phyloP scores from a whole-genome alignment of 2,797 vertebrate species.

The Helicolenus hilgendorfi region DNA sequence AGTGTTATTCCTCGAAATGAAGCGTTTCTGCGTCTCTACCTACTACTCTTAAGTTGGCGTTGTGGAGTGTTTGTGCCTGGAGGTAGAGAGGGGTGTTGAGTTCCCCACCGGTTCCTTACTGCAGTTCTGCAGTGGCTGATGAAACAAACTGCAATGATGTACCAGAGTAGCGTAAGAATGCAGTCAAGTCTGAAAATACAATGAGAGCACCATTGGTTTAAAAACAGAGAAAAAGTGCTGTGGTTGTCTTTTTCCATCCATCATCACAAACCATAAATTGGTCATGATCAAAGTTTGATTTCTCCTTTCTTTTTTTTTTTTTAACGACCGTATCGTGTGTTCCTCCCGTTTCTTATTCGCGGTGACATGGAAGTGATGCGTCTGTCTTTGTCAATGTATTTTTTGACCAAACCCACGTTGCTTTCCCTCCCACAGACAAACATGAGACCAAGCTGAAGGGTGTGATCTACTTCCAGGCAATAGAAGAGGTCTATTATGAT shows the following conservation, averaged over 20 bases:
- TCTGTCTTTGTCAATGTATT: neutral
- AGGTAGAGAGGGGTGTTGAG: slow-evolving; percentile 78
- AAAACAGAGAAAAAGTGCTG: slow-evolving; percentile 79
- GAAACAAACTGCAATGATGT: slow-evolving; percentile 85
- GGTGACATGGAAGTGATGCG: slow-evolving; percentile 10
- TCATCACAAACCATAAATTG: slow-evolving; percentile 67
- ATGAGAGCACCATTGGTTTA: slow-evolving; percentile 71
- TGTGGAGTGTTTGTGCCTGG: slow-evolving; percentile 85
- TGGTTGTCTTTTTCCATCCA: slow-evolving; percentile 82
- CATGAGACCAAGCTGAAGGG: slow-evolving; percentile 98
- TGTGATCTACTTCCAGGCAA: slow-evolving; percentile 98
- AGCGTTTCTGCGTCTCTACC: slow-evolving; percentile 68
- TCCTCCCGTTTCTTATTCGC: neutral
- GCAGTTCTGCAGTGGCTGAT: slow-evolving; percentile 87
- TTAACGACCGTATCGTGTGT: neutral
- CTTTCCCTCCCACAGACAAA: slow-evolving; percentile 89
- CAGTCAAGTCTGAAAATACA: slow-evolving; percentile 82
- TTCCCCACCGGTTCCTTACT: slow-evolving; percentile 84
- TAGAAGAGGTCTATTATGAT: slow-evolving; percentile 98
- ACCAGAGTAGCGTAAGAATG: slow-evolving; percentile 81
- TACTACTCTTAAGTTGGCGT: slow-evolving; percentile 86
- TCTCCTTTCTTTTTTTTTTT: neutral
- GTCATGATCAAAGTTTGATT: slow-evolving; percentile 71
- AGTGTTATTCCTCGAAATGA: slow-evolving; percentile 86
- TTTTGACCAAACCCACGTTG: slow-evolving; percentile 2